Conservation (phyloP, 2,888 invertebrate species). For the Camponotus fellah region DNA sequence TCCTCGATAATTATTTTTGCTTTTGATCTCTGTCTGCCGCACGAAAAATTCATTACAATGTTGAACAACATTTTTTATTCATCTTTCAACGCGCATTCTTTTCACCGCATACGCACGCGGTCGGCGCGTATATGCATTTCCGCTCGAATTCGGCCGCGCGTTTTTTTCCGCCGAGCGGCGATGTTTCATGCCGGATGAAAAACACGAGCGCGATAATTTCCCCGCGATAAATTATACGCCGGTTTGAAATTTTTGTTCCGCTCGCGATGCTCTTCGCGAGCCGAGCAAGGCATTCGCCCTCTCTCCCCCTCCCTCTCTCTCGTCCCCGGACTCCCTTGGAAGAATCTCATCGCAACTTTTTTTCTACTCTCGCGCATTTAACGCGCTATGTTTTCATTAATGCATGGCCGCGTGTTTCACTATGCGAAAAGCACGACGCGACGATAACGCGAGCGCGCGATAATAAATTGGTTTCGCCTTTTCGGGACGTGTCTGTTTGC, state of each 20-base stretch:
- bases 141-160: background rate
- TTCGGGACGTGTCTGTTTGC: slow-evolving; percentile 36
- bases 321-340: slow-evolving; percentile 9
- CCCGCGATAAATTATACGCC: slow-evolving; percentile 32
- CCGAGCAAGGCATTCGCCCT: background rate
- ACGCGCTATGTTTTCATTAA: slow-evolving; percentile 22
- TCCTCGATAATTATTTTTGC: background rate
- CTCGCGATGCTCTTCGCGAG: background rate
- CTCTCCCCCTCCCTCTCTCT: too few relatives aligned
- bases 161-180: slow-evolving; percentile 1
- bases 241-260: slow-evolving; percentile 23
- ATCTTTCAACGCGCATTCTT: background rate
- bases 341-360: slow-evolving; percentile 10
- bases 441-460: slow-evolving; percentile 40
- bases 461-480: slow-evolving; percentile 47
- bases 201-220: slow-evolving; percentile 37
- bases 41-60: background rate
- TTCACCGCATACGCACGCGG: background rate
- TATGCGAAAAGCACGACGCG: slow-evolving; percentile 25
- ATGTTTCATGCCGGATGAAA: slow-evolving; percentile 9
- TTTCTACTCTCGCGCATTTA: background rate
- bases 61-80: background rate
- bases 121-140: background rate
- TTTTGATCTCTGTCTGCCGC: background rate
- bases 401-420: slow-evolving; percentile 9